Evolutionary conservation across 2,797 vertebrate genomes (phyloP).

Genomic region (Coreius guichenoti): DNA sequence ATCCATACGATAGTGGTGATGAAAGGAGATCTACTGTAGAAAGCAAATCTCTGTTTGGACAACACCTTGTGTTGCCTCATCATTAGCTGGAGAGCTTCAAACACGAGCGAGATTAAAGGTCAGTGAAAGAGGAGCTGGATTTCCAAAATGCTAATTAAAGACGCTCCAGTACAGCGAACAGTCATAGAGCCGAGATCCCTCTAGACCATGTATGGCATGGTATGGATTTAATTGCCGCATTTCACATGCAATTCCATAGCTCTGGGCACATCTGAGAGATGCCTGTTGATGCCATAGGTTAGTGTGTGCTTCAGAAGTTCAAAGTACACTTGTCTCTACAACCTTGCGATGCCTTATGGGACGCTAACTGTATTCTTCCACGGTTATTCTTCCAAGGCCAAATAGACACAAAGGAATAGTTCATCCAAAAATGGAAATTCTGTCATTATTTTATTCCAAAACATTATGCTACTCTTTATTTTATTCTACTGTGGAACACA

Average conservation of each 20-base stretch:
- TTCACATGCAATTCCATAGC: conserved; percentile 70
- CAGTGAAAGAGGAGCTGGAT: conserved; percentile 67
- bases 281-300: conserved; percentile 73
- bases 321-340: conserved; percentile 74
- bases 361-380: conserved; percentile 29
- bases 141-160: conserved; percentile 72
- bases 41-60: conserved; percentile 11
- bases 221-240: conserved; percentile 78
- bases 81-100: conserved; percentile 64
- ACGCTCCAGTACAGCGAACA: conserved; percentile 21
- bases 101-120: conserved; percentile 70
- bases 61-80: conserved; percentile 33
- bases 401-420: conserved; percentile 5
- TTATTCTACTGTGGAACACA: neutral
- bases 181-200: conserved; percentile 56
- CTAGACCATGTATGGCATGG: conserved; percentile 70
- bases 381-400: conserved; percentile 3
- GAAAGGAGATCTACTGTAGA: neutral
- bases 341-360: conserved; percentile 27
- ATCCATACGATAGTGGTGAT: neutral
- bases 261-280: conserved; percentile 60
- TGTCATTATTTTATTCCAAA: neutral
- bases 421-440: neutral
- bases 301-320: conserved; percentile 74
- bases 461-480: neutral